Base-by-base conservation (phyloP, 2,113 vertebrate species). In the Agapornis roseicollis region DNA sequence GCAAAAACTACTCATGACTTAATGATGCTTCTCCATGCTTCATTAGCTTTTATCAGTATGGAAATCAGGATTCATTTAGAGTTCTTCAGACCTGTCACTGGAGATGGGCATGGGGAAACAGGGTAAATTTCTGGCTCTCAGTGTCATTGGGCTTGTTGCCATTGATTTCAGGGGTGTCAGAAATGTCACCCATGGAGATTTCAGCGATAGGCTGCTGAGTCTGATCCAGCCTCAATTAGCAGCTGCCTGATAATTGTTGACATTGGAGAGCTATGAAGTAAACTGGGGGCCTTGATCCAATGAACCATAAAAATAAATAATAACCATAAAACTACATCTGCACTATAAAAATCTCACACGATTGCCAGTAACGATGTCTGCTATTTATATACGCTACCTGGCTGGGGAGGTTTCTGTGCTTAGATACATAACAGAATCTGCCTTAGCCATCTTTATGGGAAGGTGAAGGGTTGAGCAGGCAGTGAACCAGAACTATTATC, bases 241-340 rank as follows among this genome's bases (percentile, higher is more conserved):
- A 93, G 80, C 85, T 88, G 72, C 79, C 79, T 94, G 93, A 86
- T 94, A 93, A 95, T 33, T 96, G 95, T 93, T 97, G 92, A 95
- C 88, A 52, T 86, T 94, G 95, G 93, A 93, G 28, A 90, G 68
- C 90, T 47, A 90, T 69, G 93, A 86, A 88, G 61, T 72, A 71
- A 94, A 96, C 2, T 60, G 52, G 80, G 77, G 65, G 56, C 88
- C 85, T 83, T 37, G 72, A 88, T 88, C 65, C 91, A 94, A 64
- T 27, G 86, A 96, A 92, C 94, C 52, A 10, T 93, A 91, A 96
- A 97, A 96, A 96, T 87, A 94, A 97, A 97, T 93, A 95, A 97
- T 77, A 91, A 94, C 93, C 93, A 91, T 95, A 95, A 95, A 97
- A 72, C n/a, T 22, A 50, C 2, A 0, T 25, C 89, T 78, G 89